A percentile compares a stretch with the other conserved stretches of the same genome.
These are phyloP conservation scores for Beris morrisii DNA, from an alignment of 2,888 invertebrate species.

Conservation along the genomic window DNA sequence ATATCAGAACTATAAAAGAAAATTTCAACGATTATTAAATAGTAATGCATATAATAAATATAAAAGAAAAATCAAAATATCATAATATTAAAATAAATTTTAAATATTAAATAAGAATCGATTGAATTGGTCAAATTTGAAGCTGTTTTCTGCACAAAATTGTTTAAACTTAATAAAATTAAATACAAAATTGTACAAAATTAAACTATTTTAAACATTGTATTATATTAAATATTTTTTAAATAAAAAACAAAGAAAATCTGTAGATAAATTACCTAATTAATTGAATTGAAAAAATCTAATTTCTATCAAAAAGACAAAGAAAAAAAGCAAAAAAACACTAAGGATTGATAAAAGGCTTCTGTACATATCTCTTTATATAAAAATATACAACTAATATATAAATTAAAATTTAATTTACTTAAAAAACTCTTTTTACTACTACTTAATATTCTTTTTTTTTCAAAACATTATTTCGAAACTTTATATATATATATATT, in stretches of 20 bases:
- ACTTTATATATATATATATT: too few species aligned
- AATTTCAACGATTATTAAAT: too few species aligned
- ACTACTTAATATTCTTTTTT: conserved; percentile 9
- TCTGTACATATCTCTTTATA: conserved; percentile 22
- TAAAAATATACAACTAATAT: conserved; percentile 6
- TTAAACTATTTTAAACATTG: conserved; percentile 4
- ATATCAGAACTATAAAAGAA: too few species aligned
- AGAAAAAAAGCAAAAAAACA: not conserved
- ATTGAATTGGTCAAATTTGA: not conserved
- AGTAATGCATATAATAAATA: too few species aligned
- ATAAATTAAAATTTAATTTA: conserved; percentile 1
- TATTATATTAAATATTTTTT: not conserved
- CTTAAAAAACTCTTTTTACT: not conserved
- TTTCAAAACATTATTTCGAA: not conserved
- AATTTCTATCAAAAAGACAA: not conserved
- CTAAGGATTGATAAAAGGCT: not conserved
- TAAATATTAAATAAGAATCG: conserved; percentile 2
- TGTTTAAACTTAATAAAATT: conserved; percentile 9
- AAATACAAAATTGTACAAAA: conserved; percentile 18
- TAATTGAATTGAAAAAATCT: not conserved
- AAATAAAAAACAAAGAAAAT: not conserved
- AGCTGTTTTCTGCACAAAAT: conserved; percentile 32
- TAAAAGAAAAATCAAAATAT: not conserved
- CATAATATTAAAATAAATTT: conserved; percentile 10
- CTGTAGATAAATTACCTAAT: not conserved